phyloP scores from a whole-genome alignment of 1,140 invertebrate genomes.

The Drosophila cardini region DNA sequence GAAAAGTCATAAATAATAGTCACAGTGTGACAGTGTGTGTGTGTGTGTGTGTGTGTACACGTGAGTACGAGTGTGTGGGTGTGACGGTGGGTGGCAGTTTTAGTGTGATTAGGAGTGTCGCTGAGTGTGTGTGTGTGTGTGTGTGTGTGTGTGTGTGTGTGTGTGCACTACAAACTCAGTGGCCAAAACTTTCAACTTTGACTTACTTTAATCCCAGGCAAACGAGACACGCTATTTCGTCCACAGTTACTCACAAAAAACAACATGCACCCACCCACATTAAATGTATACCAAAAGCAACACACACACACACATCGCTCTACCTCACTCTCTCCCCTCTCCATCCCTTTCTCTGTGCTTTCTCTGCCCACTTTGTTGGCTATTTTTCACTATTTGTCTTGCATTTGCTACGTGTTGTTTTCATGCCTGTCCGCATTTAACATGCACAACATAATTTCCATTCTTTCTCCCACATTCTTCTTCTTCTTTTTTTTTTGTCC shows the following conservation, averaged over 20 bases:
- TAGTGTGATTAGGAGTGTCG: constrained; percentile 16
- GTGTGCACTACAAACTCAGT: constrained; percentile 5
- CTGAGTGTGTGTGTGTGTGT: constrained; percentile 11
- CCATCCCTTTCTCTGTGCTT: background rate
- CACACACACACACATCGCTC: background rate
- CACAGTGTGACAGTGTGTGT: constrained; percentile 23
- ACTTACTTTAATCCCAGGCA: constrained; percentile 31
- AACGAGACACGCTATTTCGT: constrained; percentile 31
- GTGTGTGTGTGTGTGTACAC: constrained; percentile 2
- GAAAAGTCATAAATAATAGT: constrained; percentile 78
- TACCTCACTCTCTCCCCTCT: background rate
- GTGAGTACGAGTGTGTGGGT: no score
- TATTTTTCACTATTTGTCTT: constrained; percentile 77
- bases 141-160: constrained; percentile 12
- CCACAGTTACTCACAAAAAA: constrained; percentile 9
- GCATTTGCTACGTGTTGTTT: constrained; percentile 60
- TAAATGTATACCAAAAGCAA: background rate
- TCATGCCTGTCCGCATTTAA: constrained; percentile 57
- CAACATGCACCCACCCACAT: background rate
- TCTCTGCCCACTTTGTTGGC: constrained; percentile 51
- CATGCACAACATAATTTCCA: constrained; percentile 71
- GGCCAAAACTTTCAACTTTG: constrained; percentile 43
- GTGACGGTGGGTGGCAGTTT: constrained; percentile 2
- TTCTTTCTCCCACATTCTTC: background rate
- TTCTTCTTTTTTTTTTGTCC: background rate